Percentiles rank a stretch among this genome's conserved stretches.
Evolutionary conservation across 2,888 invertebrate genomes (phyloP).

Genomic region (Drosophila vallismaia): DNA sequence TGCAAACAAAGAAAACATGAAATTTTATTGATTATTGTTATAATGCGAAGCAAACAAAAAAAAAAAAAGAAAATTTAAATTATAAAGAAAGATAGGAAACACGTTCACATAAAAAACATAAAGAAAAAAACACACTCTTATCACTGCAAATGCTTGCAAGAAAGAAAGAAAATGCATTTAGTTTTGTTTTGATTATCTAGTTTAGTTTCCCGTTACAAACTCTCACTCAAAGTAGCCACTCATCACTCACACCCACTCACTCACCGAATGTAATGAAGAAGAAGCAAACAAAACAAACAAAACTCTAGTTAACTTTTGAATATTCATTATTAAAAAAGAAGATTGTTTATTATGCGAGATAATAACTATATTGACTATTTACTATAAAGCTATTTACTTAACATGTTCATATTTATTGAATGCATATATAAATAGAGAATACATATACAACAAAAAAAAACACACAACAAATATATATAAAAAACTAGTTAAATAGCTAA

Average conservation of each 20-base stretch:
- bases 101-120: conserved; percentile 10
- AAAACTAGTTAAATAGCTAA: conserved; percentile 31
- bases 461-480: conserved; percentile 32
- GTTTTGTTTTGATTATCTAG: conserved; percentile 40
- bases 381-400: conserved; percentile 67
- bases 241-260: conserved; percentile 16
- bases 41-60: conserved; percentile 76
- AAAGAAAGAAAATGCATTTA: conserved; percentile 64
- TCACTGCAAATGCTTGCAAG: conserved; percentile 43
- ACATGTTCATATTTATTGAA: conserved; percentile 65
- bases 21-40: conserved; percentile 80
- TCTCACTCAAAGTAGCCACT: conserved; percentile 30
- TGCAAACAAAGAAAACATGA: conserved; percentile 64
- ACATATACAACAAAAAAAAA: conserved; percentile 34
- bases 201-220: conserved; percentile 42
- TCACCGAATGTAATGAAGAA: conserved; percentile 7
- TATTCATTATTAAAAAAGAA: conserved; percentile 55
- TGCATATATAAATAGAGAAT: conserved; percentile 54
- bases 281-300: conserved; percentile 26
- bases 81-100: conserved; percentile 33
- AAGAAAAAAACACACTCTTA: background rate
- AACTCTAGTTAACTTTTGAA: conserved; percentile 72
- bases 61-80: conserved; percentile 25
- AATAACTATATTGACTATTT: conserved; percentile 75
- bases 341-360: conserved; percentile 50